phyloP scores from a whole-genome alignment of 2,113 vertebrate genomes.

The Poecilia latipinna region DNA sequence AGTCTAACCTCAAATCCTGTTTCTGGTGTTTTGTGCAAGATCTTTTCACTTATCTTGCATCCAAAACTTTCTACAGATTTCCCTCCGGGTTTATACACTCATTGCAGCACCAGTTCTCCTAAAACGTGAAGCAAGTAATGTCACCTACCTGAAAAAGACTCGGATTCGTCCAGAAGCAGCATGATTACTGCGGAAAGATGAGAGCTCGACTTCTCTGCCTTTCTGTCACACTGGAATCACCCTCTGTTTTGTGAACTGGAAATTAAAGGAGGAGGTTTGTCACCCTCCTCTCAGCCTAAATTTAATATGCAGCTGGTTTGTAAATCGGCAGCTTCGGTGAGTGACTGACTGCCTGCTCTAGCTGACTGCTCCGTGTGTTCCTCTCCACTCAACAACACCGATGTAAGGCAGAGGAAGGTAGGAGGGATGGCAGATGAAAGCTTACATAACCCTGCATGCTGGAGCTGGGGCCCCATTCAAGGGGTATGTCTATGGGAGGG shows the following conservation, averaged over 20 bases:
- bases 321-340: conserved; percentile 44
- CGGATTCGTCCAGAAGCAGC: conserved; percentile 74
- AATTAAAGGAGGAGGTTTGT: background rate
- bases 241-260: background rate
- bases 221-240: conserved; percentile 4
- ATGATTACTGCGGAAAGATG: conserved; percentile 50
- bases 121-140: background rate
- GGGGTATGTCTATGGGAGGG: conserved; percentile 43
- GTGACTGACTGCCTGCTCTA: conserved; percentile 43
- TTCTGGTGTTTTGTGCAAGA: background rate
- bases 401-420: conserved; percentile 53
- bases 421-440: conserved; percentile 62
- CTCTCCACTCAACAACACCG: conserved; percentile 50
- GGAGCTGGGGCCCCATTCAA: conserved; percentile 53
- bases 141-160: conserved; percentile 72
- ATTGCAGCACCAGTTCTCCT: background rate
- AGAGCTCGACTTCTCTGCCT: conserved; percentile 31
- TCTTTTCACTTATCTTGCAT: background rate
- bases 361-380: conserved; percentile 16
- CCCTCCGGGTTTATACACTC: background rate
- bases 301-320: conserved; percentile 15
- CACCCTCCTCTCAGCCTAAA: conserved; percentile 2
- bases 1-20: background rate
- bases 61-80: background rate
- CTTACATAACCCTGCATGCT: conserved; percentile 73